Conservation (phyloP, 2,113 vertebrate genomes). For the Origma solitaria region DNA sequence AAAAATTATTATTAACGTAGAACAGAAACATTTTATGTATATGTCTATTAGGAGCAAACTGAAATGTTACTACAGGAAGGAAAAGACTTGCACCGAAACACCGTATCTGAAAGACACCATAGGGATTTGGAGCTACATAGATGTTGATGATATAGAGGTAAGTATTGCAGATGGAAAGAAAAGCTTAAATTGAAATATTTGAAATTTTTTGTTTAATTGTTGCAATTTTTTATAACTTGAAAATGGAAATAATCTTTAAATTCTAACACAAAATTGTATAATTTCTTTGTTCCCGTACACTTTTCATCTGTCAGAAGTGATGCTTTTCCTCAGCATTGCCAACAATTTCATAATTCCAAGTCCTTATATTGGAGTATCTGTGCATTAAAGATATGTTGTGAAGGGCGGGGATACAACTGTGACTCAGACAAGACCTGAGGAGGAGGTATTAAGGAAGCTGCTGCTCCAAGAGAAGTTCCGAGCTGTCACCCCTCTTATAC, state of each 20-base stretch:
- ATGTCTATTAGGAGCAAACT: not conserved
- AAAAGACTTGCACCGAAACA: not conserved
- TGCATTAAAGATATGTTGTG: not conserved
- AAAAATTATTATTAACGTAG: not conserved
- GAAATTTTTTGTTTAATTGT: not conserved
- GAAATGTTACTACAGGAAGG: not conserved
- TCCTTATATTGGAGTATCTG: not conserved
- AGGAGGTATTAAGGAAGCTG: not conserved
- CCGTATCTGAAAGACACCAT: not conserved
- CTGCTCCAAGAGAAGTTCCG: not conserved
- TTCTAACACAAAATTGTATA: not conserved
- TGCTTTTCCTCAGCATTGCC: not conserved
- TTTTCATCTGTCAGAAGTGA: not conserved
- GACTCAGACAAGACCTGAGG: not conserved
- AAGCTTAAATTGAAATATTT: not conserved
- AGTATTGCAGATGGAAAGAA: not conserved
- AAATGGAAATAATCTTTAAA: not conserved
- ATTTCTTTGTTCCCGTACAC: not conserved
- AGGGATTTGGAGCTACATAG: not conserved
- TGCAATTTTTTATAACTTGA: not conserved
- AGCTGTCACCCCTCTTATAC: not conserved
- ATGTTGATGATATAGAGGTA: not conserved
- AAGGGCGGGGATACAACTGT: not conserved
- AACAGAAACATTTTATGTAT: not conserved
- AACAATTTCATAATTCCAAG: not conserved